These are phyloP conservation scores for Leptodactylus fuscus DNA, from an alignment of 2,113 vertebrate genomes.

Conservation along the genomic window DNA sequence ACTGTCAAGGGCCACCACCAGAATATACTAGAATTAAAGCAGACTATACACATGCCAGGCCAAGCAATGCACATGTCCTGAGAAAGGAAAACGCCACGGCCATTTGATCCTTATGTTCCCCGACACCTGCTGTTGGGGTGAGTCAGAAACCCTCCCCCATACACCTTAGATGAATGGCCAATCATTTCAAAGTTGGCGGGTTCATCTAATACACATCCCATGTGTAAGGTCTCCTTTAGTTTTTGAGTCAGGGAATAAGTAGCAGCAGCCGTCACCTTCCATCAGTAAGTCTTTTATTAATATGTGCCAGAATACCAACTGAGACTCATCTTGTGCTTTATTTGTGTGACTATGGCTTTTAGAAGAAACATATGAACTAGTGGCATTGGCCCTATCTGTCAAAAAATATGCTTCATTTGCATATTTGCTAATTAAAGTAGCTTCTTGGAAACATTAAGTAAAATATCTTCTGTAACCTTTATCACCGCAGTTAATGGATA, in stretches of 20 bases:
- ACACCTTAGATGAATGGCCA: no score
- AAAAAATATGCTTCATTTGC: slow-evolving; percentile 77
- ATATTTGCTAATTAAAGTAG: slow-evolving; percentile 85
- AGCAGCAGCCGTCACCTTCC: not conserved
- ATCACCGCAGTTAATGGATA: slow-evolving; percentile 83
- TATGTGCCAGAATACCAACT: not conserved
- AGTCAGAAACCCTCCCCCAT: no score
- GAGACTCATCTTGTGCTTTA: not conserved
- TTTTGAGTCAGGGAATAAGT: not conserved
- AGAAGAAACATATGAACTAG: slow-evolving; percentile 64
- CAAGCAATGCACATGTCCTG: no score
- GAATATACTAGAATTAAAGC: no score
- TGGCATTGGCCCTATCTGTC: slow-evolving; percentile 68
- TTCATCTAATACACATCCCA: no score
- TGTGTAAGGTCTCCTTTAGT: no score
- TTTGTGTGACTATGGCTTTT: slow-evolving; percentile 36
- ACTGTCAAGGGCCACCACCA: no score
- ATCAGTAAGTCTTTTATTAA: not conserved
- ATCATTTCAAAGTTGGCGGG: no score
- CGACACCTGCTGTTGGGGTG: no score
- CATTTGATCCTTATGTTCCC: no score
- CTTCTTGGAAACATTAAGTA: slow-evolving; percentile 80
- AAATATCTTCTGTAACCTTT: slow-evolving; percentile 82
- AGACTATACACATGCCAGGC: no score
- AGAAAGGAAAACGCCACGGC: no score